Base-by-base conservation (phyloP, 2,113 vertebrate genomes). In the Atherinomorus stipes region DNA sequence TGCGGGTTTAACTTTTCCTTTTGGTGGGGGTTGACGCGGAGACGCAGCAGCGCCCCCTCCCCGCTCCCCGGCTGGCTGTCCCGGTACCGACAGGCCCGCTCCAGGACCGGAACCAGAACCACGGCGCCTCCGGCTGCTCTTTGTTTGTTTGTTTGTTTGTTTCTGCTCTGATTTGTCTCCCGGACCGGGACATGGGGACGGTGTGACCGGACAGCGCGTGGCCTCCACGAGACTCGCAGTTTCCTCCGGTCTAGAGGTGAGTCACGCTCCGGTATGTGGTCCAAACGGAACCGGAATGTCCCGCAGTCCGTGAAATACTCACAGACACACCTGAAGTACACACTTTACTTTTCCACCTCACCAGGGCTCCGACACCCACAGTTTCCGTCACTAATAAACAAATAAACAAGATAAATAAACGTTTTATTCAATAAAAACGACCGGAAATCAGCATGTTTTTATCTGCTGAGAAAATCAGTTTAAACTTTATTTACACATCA, bases 71-170 rank as follows among this genome's bases (percentile, higher is more conserved):
- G 34, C 45, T 21, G 59, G 70, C 59, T 71, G 61, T 63, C 64
- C 65, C 79, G 84, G 81, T 78, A 82, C 84, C 78, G 79, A 80
- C 73, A 80, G 84, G 72, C 71, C 82, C 47, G 49, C 26, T 19
- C 38, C 80, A 0, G 60, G 37, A 42, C 56, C 58, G 0, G 68
- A 19, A 60, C 53, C 66, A 13, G 40, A 11, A 66, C 49, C 64
- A 0, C 51, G 37, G 64, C 31, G 19, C 40, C 4, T 9, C 13
- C 26, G 16, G 19, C 56, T 1, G 59, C 18, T 2, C 42, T 2
- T 5, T 31, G 31, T 57, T 26, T 16, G 9, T 56, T 64, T 26
- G 40, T 38, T 44, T 11, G 1, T 51, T 47, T 58, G 12, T 42
- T 19, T 7, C 13, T 2, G 26, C 18, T 16, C 19, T 31, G 1